These are phyloP conservation scores for Mustelus asterias DNA, from an alignment of 2,113 vertebrate species.

Conservation along the genomic window DNA sequence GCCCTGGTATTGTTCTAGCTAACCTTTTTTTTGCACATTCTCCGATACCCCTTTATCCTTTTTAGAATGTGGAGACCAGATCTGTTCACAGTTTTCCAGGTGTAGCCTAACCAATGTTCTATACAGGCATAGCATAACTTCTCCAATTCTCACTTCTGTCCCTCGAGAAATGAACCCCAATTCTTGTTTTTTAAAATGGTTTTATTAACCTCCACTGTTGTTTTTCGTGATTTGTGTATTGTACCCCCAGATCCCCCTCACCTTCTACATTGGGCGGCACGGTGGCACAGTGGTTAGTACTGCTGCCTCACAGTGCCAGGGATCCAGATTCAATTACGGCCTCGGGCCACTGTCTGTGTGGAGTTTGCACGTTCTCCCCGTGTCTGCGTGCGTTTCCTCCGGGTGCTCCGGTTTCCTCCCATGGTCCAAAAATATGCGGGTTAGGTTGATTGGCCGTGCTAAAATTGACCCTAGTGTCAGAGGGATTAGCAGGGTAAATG, in stretches of 20 bases:
- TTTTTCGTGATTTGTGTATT: neutral
- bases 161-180: neutral
- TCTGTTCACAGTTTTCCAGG: neutral
- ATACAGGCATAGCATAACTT: neutral
- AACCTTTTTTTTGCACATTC: neutral
- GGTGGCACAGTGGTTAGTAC: too few species aligned
- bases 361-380: too few species aligned
- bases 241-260: neutral
- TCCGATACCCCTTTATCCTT: neutral
- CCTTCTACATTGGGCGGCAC: neutral
- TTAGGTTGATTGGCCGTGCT: too few species aligned
- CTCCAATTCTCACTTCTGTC: neutral
- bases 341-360: too few species aligned
- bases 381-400: neutral
- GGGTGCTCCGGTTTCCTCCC: too few species aligned
- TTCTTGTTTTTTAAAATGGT: neutral
- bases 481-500: too few species aligned
- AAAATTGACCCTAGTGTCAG: too few species aligned
- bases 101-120: neutral
- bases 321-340: too few species aligned
- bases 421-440: too few species aligned
- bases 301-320: too few species aligned
- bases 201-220: neutral
- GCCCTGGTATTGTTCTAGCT: neutral
- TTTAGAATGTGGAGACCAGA: neutral